Conservation (phyloP, 2,797 vertebrate species). For the Pseudopleuronectes americanus region DNA sequence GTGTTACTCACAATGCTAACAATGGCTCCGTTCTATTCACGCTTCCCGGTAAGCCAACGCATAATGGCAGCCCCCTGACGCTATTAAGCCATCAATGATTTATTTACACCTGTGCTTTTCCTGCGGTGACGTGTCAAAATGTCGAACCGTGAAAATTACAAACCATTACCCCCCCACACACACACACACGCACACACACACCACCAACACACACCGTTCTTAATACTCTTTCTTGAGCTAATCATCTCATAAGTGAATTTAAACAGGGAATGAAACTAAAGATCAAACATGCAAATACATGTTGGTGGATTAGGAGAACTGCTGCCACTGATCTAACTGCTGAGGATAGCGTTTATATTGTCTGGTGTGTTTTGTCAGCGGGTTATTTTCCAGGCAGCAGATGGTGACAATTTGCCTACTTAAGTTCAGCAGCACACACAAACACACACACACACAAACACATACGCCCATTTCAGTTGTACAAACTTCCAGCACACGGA, state of each 20-base stretch:
- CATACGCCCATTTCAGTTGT: neutral
- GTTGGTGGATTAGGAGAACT: conserved; percentile 39
- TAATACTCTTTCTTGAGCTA: neutral
- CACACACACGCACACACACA: no score
- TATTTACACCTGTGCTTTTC: no score
- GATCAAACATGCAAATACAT: conserved; percentile 25
- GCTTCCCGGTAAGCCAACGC: no score
- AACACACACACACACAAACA: conserved; percentile 6
- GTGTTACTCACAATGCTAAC: no score
- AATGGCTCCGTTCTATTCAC: no score
- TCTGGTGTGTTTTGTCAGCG: conserved; percentile 59
- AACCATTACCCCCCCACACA: no score
- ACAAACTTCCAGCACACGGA: conserved; percentile 1
- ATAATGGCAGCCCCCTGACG: no score
- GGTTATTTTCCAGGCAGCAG: conserved; percentile 65
- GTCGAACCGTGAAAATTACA: no score
- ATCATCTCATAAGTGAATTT: neutral
- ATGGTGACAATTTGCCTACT: conserved; percentile 63
- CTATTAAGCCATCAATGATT: no score
- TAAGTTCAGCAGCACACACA: conserved; percentile 36
- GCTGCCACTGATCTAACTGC: conserved; percentile 39
- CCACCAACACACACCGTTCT: no score
- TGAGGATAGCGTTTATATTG: conserved; percentile 52
- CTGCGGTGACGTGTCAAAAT: no score
- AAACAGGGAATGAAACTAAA: conserved; percentile 1